Evolutionary conservation across 1,140 invertebrate species (phyloP).

Genomic region (Dendrolimus kikuchii): DNA sequence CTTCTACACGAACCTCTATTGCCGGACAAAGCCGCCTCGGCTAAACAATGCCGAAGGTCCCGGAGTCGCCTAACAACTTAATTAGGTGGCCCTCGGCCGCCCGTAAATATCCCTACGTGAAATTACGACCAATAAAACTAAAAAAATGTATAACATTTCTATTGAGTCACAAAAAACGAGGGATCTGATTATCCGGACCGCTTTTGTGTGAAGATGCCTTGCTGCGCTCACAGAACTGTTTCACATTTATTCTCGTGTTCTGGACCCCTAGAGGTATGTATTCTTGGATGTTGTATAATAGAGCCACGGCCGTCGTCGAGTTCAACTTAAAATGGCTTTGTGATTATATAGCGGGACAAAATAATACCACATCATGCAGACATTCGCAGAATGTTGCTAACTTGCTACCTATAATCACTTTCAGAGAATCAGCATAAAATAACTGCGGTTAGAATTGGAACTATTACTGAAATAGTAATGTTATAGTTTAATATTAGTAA

Average conservation of each 20-base stretch:
- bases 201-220: conserved; percentile 58
- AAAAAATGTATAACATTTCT: conserved; percentile 68
- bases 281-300: no score
- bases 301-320: not conserved
- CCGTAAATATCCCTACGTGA: conserved; percentile 67
- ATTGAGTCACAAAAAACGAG: conserved; percentile 65
- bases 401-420: not conserved
- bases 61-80: conserved; percentile 64
- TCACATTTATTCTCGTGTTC: not conserved
- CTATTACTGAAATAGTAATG: no score
- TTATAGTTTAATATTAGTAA: no score
- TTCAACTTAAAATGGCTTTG: conserved; percentile 1
- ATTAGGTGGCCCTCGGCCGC: conserved; percentile 62
- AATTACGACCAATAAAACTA: conserved; percentile 69
- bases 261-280: not conserved
- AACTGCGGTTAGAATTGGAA: no score
- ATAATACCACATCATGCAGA: not conserved
- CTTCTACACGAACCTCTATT: conserved; percentile 40
- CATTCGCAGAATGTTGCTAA: conserved; percentile 1
- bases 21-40: conserved; percentile 36
- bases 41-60: conserved; percentile 56
- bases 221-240: conserved; percentile 29
- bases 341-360: not conserved
- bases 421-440: no score
- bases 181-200: conserved; percentile 56